Percentiles rank a stretch among this genome's conserved stretches.
These are phyloP conservation scores for Elegia similella DNA, from an alignment of 2,888 invertebrate species.

Conservation along the genomic window DNA sequence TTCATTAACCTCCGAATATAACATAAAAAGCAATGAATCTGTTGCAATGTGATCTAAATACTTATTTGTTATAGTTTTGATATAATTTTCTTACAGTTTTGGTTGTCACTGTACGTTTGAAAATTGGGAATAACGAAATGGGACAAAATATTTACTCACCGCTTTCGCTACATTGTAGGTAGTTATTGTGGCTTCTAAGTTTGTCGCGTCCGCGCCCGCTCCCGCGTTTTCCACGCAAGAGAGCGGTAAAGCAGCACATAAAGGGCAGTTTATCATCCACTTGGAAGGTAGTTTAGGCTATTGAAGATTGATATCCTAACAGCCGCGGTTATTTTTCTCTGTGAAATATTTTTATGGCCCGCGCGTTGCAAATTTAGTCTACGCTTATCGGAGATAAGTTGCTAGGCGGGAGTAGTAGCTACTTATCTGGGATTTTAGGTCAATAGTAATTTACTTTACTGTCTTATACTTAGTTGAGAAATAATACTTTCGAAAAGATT, in stretches of 20 bases:
- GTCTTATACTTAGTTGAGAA: too few species aligned
- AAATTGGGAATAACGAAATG: too few species aligned
- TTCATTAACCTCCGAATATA: too few species aligned
- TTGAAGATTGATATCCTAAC: constrained; percentile 65
- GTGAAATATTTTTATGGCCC: constrained; percentile 32
- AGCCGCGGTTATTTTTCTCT: constrained; percentile 41
- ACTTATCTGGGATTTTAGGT: neutral
- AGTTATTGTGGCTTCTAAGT: neutral
- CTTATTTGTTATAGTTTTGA: too few species aligned
- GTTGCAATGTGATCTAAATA: too few species aligned
- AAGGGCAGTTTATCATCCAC: constrained; percentile 69
- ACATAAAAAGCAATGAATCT: too few species aligned
- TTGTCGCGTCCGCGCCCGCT: neutral
- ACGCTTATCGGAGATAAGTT: constrained; percentile 7
- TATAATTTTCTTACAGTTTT: too few species aligned
- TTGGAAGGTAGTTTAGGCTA: constrained; percentile 62
- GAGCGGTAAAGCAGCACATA: constrained; percentile 37
- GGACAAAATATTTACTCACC: too few species aligned
- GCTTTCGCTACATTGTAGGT: too few species aligned
- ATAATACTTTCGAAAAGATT: too few species aligned
- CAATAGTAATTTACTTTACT: neutral
- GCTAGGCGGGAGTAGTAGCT: neutral
- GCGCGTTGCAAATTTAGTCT: constrained; percentile 9
- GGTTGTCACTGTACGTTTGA: too few species aligned
- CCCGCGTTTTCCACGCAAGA: neutral